Evolutionary conservation across 2,797 vertebrate species (phyloP), one percentile per base, ranked within the genome.

Genomic region (Euphonia xanthogaster): DNA sequence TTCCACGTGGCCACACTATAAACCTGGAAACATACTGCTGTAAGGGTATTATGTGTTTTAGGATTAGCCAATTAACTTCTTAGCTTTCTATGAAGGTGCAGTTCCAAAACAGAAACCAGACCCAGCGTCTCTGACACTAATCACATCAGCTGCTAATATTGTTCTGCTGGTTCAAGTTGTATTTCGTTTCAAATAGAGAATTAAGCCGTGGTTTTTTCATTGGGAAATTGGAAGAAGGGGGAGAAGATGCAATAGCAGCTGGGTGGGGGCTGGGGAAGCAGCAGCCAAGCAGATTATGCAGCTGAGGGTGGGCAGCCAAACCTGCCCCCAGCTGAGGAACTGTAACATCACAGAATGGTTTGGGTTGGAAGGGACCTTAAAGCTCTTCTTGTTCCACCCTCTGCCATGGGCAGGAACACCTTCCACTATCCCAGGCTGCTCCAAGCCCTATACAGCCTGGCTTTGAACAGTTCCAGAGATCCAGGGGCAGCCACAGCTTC

Each of bases 61-160:
- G 89, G 93, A 90, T 95, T 95, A 97, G 80, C 88, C 86, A 94
- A 92, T 96, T 96, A 90, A 93, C 91, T 94, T 93, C 62, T 70
- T 91, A 94, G 83, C 93, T 95, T 95, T 96, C 93, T 94, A 93
- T 92, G 94, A 94, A 94, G 28, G 79, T 94, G 86, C 79, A 65
- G 88, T 91, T 96, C 87, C 83, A 94, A 90, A 93, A 90, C 90
- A 95, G 91, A 96, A 96, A 91, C 77, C 76, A 96, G 74, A 88
- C 82, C 73, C 74, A 81, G 55, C 20, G 11, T 92, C 76, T 90
- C 90, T 94, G 76, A 54, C 79, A 15, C 85, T 95, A 86, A 94
- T 96, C 58, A 71, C 90, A 63, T 93, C 86, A 90, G 72, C 80
- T 94, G 86, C 74, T 94, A 74, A 73, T 78, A 78, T 91, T 63